Evolutionary conservation across 2,888 invertebrate species (phyloP).

Genomic region (Caenorhabditis becei): DNA sequence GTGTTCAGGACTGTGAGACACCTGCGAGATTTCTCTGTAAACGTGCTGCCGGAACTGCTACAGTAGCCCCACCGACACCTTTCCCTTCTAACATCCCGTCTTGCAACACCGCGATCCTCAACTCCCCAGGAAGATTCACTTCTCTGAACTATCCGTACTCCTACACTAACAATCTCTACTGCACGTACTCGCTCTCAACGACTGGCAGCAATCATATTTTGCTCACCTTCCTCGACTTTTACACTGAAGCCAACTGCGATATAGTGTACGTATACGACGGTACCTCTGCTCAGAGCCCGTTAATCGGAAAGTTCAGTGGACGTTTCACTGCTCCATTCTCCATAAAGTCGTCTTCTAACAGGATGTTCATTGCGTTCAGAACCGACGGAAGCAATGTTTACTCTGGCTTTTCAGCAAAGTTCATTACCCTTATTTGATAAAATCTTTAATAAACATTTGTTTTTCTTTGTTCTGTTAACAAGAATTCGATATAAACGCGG

Average conservation of each 20-base stretch:
- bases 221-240: background rate
- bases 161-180: conserved; percentile 12
- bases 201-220: conserved; percentile 1
- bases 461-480: too few species aligned
- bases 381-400: background rate
- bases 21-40: conserved; percentile 1
- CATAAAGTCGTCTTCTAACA: conserved; percentile 6
- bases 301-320: conserved; percentile 8
- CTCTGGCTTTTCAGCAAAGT: background rate
- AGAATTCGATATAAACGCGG: too few species aligned
- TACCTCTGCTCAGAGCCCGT: background rate
- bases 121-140: conserved; percentile 5
- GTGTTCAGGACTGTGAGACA: background rate
- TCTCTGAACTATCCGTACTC: background rate
- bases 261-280: conserved; percentile 21
- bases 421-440: background rate
- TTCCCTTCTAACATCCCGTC: background rate
- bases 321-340: background rate
- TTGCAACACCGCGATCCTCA: conserved; percentile 10
- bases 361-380: conserved; percentile 4
- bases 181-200: conserved; percentile 5
- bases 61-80: background rate
- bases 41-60: background rate
- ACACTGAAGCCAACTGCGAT: conserved; percentile 5
- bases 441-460: too few species aligned